Conservation (phyloP, 2,888 invertebrate genomes). For the Chydorus sphaericus region DNA sequence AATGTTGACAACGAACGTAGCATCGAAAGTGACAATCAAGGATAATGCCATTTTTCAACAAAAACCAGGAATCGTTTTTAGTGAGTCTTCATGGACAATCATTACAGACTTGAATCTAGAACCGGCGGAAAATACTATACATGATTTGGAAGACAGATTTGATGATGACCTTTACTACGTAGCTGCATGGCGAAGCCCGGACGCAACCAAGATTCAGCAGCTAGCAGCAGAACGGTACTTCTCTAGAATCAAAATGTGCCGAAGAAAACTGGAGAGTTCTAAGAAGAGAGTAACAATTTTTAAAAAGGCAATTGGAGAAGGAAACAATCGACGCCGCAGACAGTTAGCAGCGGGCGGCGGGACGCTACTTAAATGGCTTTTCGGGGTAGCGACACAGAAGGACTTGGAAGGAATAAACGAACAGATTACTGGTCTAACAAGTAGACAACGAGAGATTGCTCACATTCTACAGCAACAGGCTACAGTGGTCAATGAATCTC, state of each 20-base stretch:
- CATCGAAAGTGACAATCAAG: neutral
- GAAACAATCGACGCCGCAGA: neutral
- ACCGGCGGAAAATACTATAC: no score
- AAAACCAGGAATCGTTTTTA: neutral
- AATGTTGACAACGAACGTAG: neutral
- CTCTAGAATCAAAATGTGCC: no score
- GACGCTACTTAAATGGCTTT: neutral
- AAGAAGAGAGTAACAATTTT: neutral
- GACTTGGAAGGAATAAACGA: neutral
- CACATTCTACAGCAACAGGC: neutral
- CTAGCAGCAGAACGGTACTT: no score
- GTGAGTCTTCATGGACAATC: neutral
- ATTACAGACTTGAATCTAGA: no score
- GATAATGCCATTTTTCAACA: no score
- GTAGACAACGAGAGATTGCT: neutral
- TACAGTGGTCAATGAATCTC: neutral
- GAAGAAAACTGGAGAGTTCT: neutral
- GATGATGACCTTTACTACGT: no score
- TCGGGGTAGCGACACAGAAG: neutral
- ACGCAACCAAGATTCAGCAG: no score
- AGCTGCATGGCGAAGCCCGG: no score
- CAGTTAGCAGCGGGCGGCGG: neutral
- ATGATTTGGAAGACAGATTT: no score
- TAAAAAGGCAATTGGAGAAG: neutral
- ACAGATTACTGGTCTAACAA: neutral